Base-by-base conservation (phyloP, 2,113 vertebrate species). In the Sturnira hondurensis region DNA sequence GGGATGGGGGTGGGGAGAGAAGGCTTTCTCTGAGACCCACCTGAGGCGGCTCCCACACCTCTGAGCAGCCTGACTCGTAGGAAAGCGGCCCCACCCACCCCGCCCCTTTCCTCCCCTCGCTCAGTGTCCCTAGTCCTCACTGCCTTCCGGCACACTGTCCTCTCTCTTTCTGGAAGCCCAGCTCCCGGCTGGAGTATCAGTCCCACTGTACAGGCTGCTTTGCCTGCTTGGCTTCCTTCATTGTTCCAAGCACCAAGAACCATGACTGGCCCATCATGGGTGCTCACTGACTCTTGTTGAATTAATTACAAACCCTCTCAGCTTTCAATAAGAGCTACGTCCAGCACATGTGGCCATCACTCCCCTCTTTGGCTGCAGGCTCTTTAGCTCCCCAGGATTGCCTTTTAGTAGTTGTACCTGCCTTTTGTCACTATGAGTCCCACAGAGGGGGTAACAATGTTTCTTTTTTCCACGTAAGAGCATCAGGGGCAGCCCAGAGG, bases 341-440 rank as follows among this genome's bases (percentile, higher is more conserved):
- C 28, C 38, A 1, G 0, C 24, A 16, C 65, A 26, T 0, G 1
- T 1, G 45, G 17, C 7, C 28, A 15, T 14, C 14, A 15, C 14
- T 10, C 50, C 41, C 28, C 4, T 70, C 17, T 14, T 24, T 15
- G 0, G 0, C 6, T 0, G 4, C 3, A 26, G 13, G 33, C 8
- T 36, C 47, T 47, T 24, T 28, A 4, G 5, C 9, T 45, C 13
- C n/a, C 26, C 36, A 22, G 58, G 61, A 6, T 1, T 65, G 47
- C 71, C 22, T 63, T 73, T 61, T 28, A 54, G 71, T 4, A 24
- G 12, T 58, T 14, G 1, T 1, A 7, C 3, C 45, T 54, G 0
- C 14, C 33, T 31, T 16, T 31, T 24, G 3, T 47, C 33, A 54
- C 47, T 26, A 13, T 14, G 68, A 5, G 33, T n/a, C 33, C 19